Percentiles rank a stretch among this genome's conserved stretches.
Evolutionary conservation across 2,797 vertebrate species (phyloP).

Genomic region (Coccyzus lansbergi): DNA sequence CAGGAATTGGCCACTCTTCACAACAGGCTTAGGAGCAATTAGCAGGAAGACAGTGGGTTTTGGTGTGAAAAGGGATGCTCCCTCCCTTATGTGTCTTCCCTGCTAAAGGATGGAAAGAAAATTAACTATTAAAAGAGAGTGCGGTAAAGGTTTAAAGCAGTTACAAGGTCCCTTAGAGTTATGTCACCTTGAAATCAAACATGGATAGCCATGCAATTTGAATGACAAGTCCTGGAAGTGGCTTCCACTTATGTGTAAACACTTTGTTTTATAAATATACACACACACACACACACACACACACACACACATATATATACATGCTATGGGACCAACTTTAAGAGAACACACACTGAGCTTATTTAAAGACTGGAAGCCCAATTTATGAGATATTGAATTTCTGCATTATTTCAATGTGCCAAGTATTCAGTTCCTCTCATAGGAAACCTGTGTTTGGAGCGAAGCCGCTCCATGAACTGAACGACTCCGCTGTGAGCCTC

Average conservation of each 20-base stretch:
- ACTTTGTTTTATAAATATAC: neutral
- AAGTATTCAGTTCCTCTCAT: neutral
- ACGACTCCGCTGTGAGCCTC: neutral
- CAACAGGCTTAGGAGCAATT: neutral
- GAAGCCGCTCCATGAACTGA: neutral
- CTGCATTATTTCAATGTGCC: neutral
- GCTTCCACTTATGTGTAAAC: neutral
- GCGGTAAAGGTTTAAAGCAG: neutral
- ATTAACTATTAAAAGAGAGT: neutral
- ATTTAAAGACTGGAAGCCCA: neutral
- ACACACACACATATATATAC: too few relatives aligned
- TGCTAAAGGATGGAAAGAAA: neutral
- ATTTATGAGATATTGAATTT: constrained; percentile 32
- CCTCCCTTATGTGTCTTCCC: neutral
- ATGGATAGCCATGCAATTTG: rapidly evolving
- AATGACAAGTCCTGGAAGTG: neutral
- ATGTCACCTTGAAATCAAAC: neutral
- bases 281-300: too few relatives aligned
- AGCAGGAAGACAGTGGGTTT: neutral
- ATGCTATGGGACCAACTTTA: neutral
- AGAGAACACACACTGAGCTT: neutral
- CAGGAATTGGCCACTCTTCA: neutral
- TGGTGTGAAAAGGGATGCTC: neutral
- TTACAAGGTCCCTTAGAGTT: neutral
- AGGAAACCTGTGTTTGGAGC: neutral